Percentiles rank a stretch among this genome's conserved stretches.
These are phyloP conservation scores for Quadriops clusia DNA, from an alignment of 2,888 invertebrate species.

Conservation along the genomic window DNA sequence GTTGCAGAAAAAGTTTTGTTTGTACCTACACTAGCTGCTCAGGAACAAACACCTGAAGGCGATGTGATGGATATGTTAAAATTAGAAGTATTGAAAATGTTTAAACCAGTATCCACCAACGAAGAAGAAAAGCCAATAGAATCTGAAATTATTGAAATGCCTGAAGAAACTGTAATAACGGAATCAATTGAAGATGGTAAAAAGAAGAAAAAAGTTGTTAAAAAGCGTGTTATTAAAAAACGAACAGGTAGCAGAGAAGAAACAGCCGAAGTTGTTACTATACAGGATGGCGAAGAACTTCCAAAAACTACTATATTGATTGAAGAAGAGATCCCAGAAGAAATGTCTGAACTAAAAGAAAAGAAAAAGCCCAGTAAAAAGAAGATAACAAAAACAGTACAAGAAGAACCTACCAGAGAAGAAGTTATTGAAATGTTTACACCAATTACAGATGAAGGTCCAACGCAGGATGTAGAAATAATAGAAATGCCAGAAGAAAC, in stretches of 20 bases:
- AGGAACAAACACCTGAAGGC: slow-evolving; percentile 24
- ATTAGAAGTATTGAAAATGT: slow-evolving; percentile 25
- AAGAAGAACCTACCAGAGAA: slow-evolving; percentile 24
- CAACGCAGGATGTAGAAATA: slow-evolving; percentile 2
- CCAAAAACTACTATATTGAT: no score
- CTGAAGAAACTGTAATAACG: slow-evolving; percentile 25
- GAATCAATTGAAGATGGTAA: slow-evolving; percentile 20
- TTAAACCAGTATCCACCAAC: slow-evolving; percentile 14
- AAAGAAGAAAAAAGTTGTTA: slow-evolving; percentile 19
- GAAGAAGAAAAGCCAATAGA: slow-evolving; percentile 23
- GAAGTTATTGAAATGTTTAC: slow-evolving; percentile 19
- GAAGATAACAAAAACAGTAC: slow-evolving; percentile 20
- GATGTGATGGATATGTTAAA: slow-evolving; percentile 26
- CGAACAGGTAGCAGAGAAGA: slow-evolving; percentile 26
- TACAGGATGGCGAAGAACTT: slow-evolving; percentile 22
- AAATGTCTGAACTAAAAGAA: slow-evolving; percentile 21
- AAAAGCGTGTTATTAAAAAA: slow-evolving; percentile 29
- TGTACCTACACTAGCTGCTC: slow-evolving; percentile 27
- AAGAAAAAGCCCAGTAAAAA: slow-evolving; percentile 18
- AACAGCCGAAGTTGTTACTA: slow-evolving; percentile 27
- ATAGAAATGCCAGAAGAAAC: slow-evolving; percentile 23
- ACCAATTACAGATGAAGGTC: slow-evolving; percentile 12
- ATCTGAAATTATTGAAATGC: slow-evolving; percentile 25
- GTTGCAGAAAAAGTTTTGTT: slow-evolving; percentile 24
- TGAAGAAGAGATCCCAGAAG: slow-evolving; percentile 17